Percentiles rank a stretch among this genome's conserved stretches.
phyloP scores from a whole-genome alignment of 2,888 invertebrate genomes.

The Halocaridina rubra region DNA sequence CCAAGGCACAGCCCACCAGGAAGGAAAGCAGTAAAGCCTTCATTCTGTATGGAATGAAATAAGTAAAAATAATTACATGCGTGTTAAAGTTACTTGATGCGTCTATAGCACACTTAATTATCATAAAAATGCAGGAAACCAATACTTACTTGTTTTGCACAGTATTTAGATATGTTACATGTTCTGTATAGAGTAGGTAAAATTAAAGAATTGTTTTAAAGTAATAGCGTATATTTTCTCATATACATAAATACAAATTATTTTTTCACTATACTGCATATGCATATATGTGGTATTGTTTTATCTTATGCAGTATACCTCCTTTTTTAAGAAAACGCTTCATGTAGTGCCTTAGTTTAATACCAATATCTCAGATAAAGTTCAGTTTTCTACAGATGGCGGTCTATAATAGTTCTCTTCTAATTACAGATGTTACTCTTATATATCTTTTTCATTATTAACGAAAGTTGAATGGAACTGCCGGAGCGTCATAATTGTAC shows the following conservation, averaged over 20 bases:
- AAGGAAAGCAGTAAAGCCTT: slow-evolving; percentile 1
- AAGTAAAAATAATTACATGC: too few relatives aligned
- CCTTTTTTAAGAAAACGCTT: slow-evolving; percentile 14
- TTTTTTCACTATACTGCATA: neutral
- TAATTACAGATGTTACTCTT: too few relatives aligned
- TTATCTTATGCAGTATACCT: too few relatives aligned
- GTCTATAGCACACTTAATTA: too few relatives aligned
- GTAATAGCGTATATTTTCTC: slow-evolving; percentile 28
- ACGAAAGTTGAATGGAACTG: slow-evolving; percentile 31
- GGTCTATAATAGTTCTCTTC: too few relatives aligned
- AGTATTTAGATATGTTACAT: too few relatives aligned
- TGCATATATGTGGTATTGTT: neutral
- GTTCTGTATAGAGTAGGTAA: neutral
- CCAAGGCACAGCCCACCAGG: slow-evolving; percentile 24
- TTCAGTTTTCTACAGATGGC: too few relatives aligned
- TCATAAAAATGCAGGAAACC: too few relatives aligned
- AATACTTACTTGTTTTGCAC: neutral
- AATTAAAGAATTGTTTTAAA: neutral
- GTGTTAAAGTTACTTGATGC: too few relatives aligned
- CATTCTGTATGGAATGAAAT: slow-evolving; percentile 33
- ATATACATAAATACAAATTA: slow-evolving; percentile 44
- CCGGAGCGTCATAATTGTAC: slow-evolving; percentile 52
- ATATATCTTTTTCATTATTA: too few relatives aligned
- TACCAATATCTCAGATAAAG: too few relatives aligned
- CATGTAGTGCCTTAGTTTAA: neutral